A percentile compares a stretch with the other conserved stretches of the same genome.
phyloP scores from a whole-genome alignment of 2,113 vertebrate genomes.

The Semnornis frantzii region DNA sequence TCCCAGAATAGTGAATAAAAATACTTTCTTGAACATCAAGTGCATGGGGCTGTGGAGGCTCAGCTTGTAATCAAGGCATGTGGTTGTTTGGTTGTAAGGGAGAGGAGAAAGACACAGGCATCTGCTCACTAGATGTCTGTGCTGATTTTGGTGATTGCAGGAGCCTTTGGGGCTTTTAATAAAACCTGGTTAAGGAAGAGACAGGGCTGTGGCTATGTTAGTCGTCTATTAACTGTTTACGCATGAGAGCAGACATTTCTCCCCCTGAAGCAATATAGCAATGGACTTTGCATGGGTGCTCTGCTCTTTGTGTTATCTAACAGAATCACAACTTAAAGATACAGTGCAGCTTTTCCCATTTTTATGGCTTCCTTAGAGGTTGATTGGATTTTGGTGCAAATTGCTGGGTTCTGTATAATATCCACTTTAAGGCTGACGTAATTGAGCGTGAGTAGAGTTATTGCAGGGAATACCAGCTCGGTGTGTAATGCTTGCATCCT shows the following conservation, averaged over 20 bases:
- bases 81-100: neutral
- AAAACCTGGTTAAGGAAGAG: constrained; percentile 24
- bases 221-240: neutral
- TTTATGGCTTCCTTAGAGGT: neutral
- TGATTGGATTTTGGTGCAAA: neutral
- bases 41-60: neutral
- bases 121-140: neutral
- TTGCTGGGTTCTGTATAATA: neutral
- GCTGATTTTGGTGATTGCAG: neutral
- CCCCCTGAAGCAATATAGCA: neutral
- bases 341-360: neutral
- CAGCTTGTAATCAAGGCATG: rapidly evolving
- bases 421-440: constrained; percentile 23
- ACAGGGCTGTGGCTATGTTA: neutral
- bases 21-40: neutral
- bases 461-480: constrained; percentile 3
- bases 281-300: neutral
- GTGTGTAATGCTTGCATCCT: neutral
- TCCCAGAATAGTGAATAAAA: neutral
- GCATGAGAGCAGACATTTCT: neutral
- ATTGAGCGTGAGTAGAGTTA: constrained; percentile 17
- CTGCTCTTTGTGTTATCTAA: neutral
- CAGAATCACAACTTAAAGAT: neutral
- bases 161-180: constrained; percentile 39
- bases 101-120: neutral